phyloP scores from a whole-genome alignment of 92 coral and sea anemone species.

The Scolanthus callimorphus region DNA sequence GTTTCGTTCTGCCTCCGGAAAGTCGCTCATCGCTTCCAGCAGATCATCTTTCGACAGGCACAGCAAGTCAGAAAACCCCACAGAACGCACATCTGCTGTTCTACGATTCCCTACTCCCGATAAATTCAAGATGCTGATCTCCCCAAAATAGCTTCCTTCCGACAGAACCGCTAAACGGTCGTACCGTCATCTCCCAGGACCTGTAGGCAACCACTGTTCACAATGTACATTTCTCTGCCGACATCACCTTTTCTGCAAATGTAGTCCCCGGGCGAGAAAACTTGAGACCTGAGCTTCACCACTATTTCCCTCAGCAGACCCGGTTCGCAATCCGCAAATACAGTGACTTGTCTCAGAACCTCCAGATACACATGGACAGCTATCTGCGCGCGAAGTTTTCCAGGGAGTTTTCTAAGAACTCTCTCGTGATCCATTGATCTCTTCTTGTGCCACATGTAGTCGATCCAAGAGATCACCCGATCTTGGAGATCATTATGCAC shows the following conservation, averaged over 20 bases:
- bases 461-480: slow-evolving; percentile 79
- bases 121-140: slow-evolving; percentile 77
- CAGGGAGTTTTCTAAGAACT: slow-evolving; percentile 56
- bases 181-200: slow-evolving; percentile 63
- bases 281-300: slow-evolving; percentile 58
- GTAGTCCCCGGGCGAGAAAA: slow-evolving; percentile 85
- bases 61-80: slow-evolving; percentile 77
- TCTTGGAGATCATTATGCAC: slow-evolving; percentile 62
- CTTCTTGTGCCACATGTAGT: slow-evolving; percentile 81
- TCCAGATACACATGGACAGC: slow-evolving; percentile 72
- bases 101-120: slow-evolving; percentile 76
- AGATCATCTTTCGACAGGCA: slow-evolving; percentile 75
- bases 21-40: slow-evolving; percentile 62
- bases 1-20: slow-evolving; percentile 74
- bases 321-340: slow-evolving; percentile 88
- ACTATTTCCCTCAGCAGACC: slow-evolving; percentile 76
- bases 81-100: slow-evolving; percentile 74
- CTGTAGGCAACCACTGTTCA: slow-evolving; percentile 73
- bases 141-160: slow-evolving; percentile 86
- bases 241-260: slow-evolving; percentile 84
- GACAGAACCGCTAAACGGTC: slow-evolving; percentile 68
- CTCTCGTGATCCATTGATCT: slow-evolving; percentile 59
- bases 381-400: slow-evolving; percentile 69
- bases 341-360: slow-evolving; percentile 61
- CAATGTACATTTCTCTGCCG: slow-evolving; percentile 85